Evolutionary conservation across 2,113 vertebrate genomes (phyloP), one percentile per base, ranked within the genome.

Genomic region (Pampusana beccarii): DNA sequence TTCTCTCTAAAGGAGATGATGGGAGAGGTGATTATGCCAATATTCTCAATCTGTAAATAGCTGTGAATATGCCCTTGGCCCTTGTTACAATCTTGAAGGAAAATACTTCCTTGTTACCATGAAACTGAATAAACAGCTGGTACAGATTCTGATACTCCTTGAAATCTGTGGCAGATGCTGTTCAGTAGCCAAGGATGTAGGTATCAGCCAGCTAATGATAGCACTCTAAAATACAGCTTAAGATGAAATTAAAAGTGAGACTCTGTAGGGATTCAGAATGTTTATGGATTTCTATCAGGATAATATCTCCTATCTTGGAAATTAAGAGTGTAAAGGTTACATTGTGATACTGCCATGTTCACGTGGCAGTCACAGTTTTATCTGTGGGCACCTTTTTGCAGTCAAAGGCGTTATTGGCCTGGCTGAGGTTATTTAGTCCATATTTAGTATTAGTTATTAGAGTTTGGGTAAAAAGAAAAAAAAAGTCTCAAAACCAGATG

Each of bases 291-390:
- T 88, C n/a, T 36, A n/a, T 48, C 11, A 51, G 69, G 50, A 53
- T 74, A 23, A n/a, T 83, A 16, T 72, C 28, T 58, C 31, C 40
- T 44, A 50, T 77, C 14, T 38, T 88, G 51, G 29, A 77, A 65
- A 60, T 64, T 6, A 50, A 57, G 25, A 58, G 26, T 23, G 8
- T 33, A 13, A 80, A 58, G 17, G 10, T 80, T 50, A 19, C 14
- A 7, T 26, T 81, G 34, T 60, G 34, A 23, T 77, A 66, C 62
- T 81, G 5, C 23, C 9, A 9, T 9, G 19, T 31, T 28, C 38
- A n/a, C 0, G 2, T 38, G 9, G 6, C 24, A 29, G 33, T 83
- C 36, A 29, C 33, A 51, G 1, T 40, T 4, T 0, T 65, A 61
- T 50, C 64, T 66, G 0, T 65, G 44, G 53, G 36, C 18, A 40